Conservation (phyloP, 2,113 vertebrate species). For the Hypanus sabinus region DNA sequence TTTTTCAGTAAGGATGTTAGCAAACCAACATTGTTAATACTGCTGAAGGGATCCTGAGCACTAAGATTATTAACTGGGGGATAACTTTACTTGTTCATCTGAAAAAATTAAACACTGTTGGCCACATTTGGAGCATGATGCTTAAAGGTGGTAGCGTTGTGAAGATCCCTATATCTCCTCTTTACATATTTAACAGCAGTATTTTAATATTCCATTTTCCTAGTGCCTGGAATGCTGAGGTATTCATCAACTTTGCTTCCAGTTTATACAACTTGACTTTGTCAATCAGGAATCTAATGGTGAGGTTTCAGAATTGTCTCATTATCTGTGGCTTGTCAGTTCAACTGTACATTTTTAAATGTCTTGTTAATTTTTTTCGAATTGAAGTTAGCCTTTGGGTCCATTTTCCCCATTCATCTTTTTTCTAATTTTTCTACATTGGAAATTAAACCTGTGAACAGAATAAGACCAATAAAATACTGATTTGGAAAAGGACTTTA, state of each 20-base stretch:
- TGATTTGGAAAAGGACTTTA: neutral
- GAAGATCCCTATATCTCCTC: neutral
- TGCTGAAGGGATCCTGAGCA: neutral
- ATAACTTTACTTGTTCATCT: neutral
- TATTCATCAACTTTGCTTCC: neutral
- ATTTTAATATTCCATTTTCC: neutral
- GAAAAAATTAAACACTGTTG: neutral
- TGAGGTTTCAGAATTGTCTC: neutral
- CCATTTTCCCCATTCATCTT: neutral
- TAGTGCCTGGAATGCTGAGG: neutral
- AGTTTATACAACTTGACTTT: neutral
- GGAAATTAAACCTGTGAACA: neutral
- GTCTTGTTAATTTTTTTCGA: neutral
- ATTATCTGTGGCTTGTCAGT: neutral
- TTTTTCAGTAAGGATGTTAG: neutral
- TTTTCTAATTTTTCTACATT: neutral
- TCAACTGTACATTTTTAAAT: neutral
- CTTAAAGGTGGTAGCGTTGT: no score
- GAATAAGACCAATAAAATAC: neutral
- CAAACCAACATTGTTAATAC: neutral
- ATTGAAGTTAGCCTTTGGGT: neutral
- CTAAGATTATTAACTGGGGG: neutral
- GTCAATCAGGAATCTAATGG: neutral
- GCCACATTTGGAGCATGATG: no score
- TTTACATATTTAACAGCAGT: neutral